Evolutionary conservation across 2,113 vertebrate genomes (phyloP), one percentile per base, ranked within the genome.

Genomic region (Noturus placidus): DNA sequence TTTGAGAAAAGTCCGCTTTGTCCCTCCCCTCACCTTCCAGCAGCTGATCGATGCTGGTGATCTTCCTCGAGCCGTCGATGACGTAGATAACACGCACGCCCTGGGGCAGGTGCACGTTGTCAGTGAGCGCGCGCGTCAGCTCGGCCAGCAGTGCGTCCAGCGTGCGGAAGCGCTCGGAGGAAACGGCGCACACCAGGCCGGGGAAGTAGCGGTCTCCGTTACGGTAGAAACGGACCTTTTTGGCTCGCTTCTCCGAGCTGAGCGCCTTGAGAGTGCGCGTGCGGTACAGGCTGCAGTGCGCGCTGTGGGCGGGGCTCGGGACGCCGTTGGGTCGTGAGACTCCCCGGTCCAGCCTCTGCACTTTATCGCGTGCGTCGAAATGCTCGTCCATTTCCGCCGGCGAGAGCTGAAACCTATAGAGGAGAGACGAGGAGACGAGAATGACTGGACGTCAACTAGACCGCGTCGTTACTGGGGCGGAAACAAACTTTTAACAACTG

Each of bases 151-250:
- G 95, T 20, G 97, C 97, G 88, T 99, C 98, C 56, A 99, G 99
- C 84, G 97, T 97, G 59, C 98, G 94, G 92, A 99, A 98, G 0
- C 98, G 93, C 94, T 99, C 98, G 0, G 95, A 93, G 79, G 98
- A 99, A 91, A 99, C 96, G 92, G 98, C 98, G 46, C 98, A 99
- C 11, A 99, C 97, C 82, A 98, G 97, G 87, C 98, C 98, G 92
- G 99, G 97, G 94, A 98, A 99, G 92, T 99, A 99, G 0, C 97
- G 96, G 92, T 99, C 98, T 59, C 98, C 98, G 0, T 99, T 99
- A 65, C 98, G 97, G 91, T 99, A 99, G 95, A 99, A 99, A 50
- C 97, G 97, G 33, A 99, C 98, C 89, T 99, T 99, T 95, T 97
- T 98, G 89, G 98, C 98, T 84, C 97, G 96, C 91, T 99, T 99